Evolutionary conservation across 2,113 vertebrate genomes (phyloP).

Genomic region (Noctilio leporinus): DNA sequence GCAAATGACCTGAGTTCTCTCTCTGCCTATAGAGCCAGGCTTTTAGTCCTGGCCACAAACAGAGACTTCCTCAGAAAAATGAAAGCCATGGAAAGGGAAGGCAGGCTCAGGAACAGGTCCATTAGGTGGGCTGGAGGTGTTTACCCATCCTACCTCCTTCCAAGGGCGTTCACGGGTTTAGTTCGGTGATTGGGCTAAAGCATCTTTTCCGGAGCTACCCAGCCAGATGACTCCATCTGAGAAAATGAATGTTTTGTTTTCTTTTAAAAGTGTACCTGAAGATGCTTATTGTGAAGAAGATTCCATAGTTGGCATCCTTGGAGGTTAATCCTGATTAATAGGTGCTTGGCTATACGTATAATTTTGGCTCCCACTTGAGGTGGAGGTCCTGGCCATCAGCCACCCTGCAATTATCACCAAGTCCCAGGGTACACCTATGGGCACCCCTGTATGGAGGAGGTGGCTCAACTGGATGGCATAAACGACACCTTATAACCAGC

Average conservation of each 20-base stretch:
- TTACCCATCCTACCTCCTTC: background rate
- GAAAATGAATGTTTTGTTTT: conserved; percentile 72
- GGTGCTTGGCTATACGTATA: conserved; percentile 47
- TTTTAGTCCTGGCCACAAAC: background rate
- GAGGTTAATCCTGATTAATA: conserved; percentile 68
- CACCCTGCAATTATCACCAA: conserved; percentile 56
- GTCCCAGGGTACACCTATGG: conserved; percentile 28
- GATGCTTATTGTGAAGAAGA: conserved; percentile 58
- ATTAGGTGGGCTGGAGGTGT: background rate
- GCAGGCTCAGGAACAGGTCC: background rate
- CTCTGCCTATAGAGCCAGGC: background rate
- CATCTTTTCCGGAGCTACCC: conserved; percentile 37
- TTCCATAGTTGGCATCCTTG: conserved; percentile 47
- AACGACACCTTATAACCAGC: background rate
- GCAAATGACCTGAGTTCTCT: background rate
- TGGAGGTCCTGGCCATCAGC: conserved; percentile 48
- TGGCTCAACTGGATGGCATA: background rate
- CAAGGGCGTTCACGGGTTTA: background rate
- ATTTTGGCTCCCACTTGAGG: conserved; percentile 52
- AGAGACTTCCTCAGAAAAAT: background rate
- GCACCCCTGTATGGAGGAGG: background rate
- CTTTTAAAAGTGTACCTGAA: conserved; percentile 50
- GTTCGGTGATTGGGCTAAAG: conserved; percentile 16
- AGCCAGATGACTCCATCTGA: conserved; percentile 38
- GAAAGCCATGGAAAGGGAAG: background rate